phyloP scores from a whole-genome alignment of 2,797 vertebrate genomes.

The Luscinia luscinia region DNA sequence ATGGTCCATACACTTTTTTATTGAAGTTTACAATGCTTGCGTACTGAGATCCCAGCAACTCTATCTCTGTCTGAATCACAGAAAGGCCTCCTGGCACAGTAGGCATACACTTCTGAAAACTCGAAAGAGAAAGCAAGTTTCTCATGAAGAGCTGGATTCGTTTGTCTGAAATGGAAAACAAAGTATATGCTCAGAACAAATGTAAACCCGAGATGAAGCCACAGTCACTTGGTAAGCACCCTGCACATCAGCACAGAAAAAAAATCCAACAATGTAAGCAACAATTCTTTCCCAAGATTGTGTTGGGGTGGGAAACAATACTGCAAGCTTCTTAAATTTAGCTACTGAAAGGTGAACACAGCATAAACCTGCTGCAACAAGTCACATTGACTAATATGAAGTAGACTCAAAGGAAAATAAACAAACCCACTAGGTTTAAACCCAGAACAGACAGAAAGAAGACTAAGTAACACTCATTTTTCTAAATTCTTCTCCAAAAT shows the following conservation, averaged over 20 bases:
- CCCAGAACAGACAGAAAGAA: neutral
- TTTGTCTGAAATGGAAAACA: constrained; percentile 81
- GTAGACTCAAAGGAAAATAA: neutral
- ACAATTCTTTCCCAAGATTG: neutral
- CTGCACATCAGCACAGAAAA: neutral
- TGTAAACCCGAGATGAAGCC: neutral
- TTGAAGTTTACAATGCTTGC: constrained; percentile 89
- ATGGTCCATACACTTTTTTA: constrained; percentile 90
- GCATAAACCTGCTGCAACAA: neutral
- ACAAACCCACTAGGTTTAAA: neutral
- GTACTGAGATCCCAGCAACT: constrained; percentile 82
- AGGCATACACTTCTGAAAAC: constrained; percentile 78
- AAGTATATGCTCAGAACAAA: constrained; percentile 19
- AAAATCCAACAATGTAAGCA: neutral
- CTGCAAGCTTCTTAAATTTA: neutral
- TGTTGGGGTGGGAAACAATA: neutral
- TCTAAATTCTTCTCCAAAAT: neutral
- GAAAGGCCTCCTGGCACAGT: constrained; percentile 85
- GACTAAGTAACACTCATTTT: neutral
- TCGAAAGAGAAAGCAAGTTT: constrained; percentile 80
- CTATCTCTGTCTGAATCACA: constrained; percentile 85
- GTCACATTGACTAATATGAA: neutral
- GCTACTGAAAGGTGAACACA: neutral
- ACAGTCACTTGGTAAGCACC: neutral
- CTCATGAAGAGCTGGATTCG: constrained; percentile 87